Base-by-base conservation (phyloP, 2,888 invertebrate genomes). In the Sthenelais limicola region DNA sequence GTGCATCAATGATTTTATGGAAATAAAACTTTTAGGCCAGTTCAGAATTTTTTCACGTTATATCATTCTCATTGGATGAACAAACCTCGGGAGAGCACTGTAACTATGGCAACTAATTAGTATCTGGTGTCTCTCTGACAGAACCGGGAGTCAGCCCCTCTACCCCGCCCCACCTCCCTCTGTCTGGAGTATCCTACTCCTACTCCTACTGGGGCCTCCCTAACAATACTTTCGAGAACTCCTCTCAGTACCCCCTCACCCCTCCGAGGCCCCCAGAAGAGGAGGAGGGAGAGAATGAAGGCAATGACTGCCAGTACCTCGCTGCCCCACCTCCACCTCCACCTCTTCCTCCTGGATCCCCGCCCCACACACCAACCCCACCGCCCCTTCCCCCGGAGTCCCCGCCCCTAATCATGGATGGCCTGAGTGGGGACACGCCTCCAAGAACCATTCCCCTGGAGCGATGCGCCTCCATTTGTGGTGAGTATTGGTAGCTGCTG, bases 311-410 rank as follows among this genome's bases (percentile, higher is more conserved):
- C n/a, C n/a, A n/a, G n/a, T n/a, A n/a, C n/a, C n/a, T n/a, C n/a
- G n/a, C n/a, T n/a, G n/a, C n/a, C n/a, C n/a, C n/a, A n/a, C 2
- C 15, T 24, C 21, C 62, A 5, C 35, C 62, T 32, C 78, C 80
- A 32, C 80, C 80, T 3, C 54, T 78, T 7, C 82, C 82, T 5
- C 67, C 77, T 0, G 78, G 80, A 38, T 82, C 82, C 5, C 82
- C 83, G 18, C 81, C 82, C 12, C 28, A 33, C 21, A 62, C 73
- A 30, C 70, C 58, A 2, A 43, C 69, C 30, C 73, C 66, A 21
- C 68, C 71, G n/a, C 87, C 86, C 56, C 87, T 86, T 21, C 78
- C 86, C 30, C 88, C 87, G 3, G 83, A 79, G 87, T 86, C 0
- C 84, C 86, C 1, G 80, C 83, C 1, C 77, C 79, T 30, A 24